Base-by-base conservation (phyloP, 2,888 invertebrate genomes). In the Aleiodes leptofemur region DNA sequence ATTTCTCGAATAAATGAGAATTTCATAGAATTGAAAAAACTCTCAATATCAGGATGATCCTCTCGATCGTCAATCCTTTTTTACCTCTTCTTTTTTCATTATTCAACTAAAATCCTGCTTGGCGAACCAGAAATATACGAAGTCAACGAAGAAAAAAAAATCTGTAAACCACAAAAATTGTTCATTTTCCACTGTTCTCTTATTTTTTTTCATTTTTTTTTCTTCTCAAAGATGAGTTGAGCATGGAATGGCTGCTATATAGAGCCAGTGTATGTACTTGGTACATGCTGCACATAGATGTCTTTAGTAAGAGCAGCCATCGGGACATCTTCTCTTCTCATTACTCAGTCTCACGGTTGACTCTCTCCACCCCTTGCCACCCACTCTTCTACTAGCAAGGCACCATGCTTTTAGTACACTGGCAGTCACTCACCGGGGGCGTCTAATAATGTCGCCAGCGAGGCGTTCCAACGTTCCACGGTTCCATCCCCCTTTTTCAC, bases 371-470 rank as follows among this genome's bases (percentile, higher is more conserved):
- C 68, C 76, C 43, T 53, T 23, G 38, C 74, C 71, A 59, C 72
- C 73, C 59, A 16, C 55, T 50, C 74, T 72, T 48, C 74, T 74
- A 56, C 74, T 43, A 43, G 43, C 43, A 43, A 43, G 6, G 43
- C 71, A 72, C 23, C 48, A 74, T n/a, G 76, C 78, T 76, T 75
- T 77, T 79, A 80, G 78, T 79, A 81, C 77, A 82, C 82, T 82
- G 81, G 76, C 82, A 83, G 84, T 83, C 84, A 83, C 86, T 87
- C 86, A 86, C 86, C 83, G 86, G 86, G 88, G 88, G 89, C 88
- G 88, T 88, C 89, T 89, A 89, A 89, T 89, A 89, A 89, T 89
- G 89, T 89, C 89, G 87, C 88, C 89, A 88, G 86, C 85, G 87
- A 88, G 87, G 86, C 88, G 86, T 87, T 86, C 83, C 84, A 68